These are phyloP conservation scores for Styela plicata DNA, from an alignment of 23 tunicate genomes.

Conservation along the genomic window DNA sequence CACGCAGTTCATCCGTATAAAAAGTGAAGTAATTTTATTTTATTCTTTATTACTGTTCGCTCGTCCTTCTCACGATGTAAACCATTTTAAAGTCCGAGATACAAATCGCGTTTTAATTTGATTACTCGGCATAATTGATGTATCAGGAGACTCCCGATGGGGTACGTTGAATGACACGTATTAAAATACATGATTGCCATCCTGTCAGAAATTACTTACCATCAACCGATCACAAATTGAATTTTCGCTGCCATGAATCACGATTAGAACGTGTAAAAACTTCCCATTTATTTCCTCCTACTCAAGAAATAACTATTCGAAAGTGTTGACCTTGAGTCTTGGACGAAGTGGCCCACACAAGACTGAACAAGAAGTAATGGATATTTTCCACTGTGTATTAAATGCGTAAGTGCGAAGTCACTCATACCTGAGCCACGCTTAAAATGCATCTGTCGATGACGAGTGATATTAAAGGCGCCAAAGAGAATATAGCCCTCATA, in stretches of 20 bases:
- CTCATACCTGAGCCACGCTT: background rate
- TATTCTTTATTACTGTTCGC: background rate
- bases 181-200: slow-evolving; percentile 1
- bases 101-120: slow-evolving; percentile 41
- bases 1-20: background rate
- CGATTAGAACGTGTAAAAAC: background rate
- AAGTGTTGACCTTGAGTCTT: no score
- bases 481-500: background rate
- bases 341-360: background rate
- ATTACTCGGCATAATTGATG: slow-evolving; percentile 53
- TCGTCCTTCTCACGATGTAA: slow-evolving; percentile 1
- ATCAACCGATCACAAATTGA: background rate
- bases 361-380: background rate
- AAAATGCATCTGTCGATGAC: background rate
- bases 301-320: no score
- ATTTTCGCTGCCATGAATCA: background rate
- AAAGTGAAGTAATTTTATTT: background rate
- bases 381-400: no score
- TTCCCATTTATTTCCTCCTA: no score
- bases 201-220: background rate
- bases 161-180: slow-evolving; percentile 2
- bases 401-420: background rate
- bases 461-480: background rate
- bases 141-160: background rate
- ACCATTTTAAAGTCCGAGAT: background rate